phyloP scores from a whole-genome alignment of 1,140 invertebrate genomes.

The Coenobita brevimanus region DNA sequence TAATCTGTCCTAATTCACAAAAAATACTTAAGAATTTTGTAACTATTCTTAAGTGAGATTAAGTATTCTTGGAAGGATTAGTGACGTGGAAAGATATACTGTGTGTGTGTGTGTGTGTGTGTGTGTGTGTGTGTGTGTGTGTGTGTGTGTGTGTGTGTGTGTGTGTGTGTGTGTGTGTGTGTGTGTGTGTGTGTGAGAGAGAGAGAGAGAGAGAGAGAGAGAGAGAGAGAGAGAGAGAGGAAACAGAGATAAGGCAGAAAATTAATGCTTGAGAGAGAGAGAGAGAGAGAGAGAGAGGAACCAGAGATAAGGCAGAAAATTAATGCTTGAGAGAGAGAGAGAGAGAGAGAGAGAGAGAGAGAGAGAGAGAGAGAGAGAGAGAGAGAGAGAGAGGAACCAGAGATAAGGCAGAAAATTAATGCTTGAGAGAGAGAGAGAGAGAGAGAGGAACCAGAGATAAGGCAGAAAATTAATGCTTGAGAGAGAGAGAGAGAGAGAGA shows the following conservation, averaged over 20 bases:
- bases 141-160: slow-evolving; percentile 13
- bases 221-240: not conserved
- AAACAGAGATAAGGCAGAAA: not conserved
- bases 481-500: too few relatives aligned
- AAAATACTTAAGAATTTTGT: too few relatives aligned
- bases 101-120: not conserved
- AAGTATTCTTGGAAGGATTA: too few relatives aligned
- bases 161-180: slow-evolving; percentile 19
- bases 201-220: not conserved
- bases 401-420: too few relatives aligned
- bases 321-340: slow-evolving; percentile 9
- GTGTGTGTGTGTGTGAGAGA: not conserved
- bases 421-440: too few relatives aligned
- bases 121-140: slow-evolving; percentile 15
- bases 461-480: too few relatives aligned
- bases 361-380: too few relatives aligned
- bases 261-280: slow-evolving; percentile 6
- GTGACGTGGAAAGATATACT: too few relatives aligned
- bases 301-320: not conserved
- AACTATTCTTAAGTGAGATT: too few relatives aligned
- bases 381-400: too few relatives aligned
- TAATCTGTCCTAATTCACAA: too few relatives aligned
- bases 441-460: too few relatives aligned
- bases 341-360: slow-evolving; percentile 33
- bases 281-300: slow-evolving; percentile 14